Conservation (phyloP, 2,797 vertebrate species). For the Xiphophorus birchmanni region DNA sequence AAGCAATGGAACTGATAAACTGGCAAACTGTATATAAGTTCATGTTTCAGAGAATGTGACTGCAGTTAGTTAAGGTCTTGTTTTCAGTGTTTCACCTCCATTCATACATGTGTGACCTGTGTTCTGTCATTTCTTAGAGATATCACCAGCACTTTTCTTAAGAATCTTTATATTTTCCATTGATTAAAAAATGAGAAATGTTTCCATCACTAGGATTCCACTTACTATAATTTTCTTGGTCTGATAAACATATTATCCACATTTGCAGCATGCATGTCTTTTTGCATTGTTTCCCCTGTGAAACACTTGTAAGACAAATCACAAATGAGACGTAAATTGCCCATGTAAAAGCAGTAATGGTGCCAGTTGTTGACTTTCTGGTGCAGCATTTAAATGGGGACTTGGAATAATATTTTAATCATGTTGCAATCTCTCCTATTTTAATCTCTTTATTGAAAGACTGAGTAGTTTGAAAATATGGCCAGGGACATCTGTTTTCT, state of each 20-base stretch:
- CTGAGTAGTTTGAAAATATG: constrained; percentile 60
- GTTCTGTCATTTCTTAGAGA: constrained; percentile 62
- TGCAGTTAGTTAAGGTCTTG: constrained; percentile 47
- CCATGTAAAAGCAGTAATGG: neutral
- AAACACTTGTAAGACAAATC: constrained; percentile 34
- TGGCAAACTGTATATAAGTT: neutral
- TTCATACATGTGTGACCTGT: constrained; percentile 59
- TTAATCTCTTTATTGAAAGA: constrained; percentile 33
- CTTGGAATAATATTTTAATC: constrained; percentile 35
- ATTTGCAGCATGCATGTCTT: neutral
- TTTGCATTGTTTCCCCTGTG: constrained; percentile 5
- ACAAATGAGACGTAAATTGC: constrained; percentile 30
- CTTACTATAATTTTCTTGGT: neutral
- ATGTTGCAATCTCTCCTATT: constrained; percentile 7
- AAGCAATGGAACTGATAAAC: neutral
- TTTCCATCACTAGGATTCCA: constrained; percentile 10
- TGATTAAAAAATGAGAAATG: constrained; percentile 12
- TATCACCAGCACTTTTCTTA: constrained; percentile 54
- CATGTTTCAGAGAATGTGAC: constrained; percentile 35
- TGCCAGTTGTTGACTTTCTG: constrained; percentile 43
- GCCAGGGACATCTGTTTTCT: constrained; percentile 79
- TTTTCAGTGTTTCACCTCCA: constrained; percentile 45
- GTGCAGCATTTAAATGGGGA: constrained; percentile 31
- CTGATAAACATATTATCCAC: neutral
- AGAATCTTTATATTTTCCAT: constrained; percentile 40